phyloP scores from a whole-genome alignment of 2,797 vertebrate genomes.

The Eupleurogrammus muticus region DNA sequence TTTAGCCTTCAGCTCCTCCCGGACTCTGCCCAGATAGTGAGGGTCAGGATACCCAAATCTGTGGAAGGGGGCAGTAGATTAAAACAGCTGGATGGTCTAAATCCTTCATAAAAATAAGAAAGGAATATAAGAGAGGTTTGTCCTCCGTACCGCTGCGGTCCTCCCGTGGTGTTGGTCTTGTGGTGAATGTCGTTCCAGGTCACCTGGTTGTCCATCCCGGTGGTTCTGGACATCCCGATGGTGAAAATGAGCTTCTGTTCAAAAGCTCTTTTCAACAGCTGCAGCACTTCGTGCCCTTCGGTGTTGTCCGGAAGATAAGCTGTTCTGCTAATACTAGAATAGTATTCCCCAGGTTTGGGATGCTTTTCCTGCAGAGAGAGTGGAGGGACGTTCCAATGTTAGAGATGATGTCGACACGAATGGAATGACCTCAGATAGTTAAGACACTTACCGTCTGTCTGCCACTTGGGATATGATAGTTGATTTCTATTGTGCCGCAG shows the following conservation, averaged over 20 bases:
- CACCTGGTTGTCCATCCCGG: conserved; percentile 80
- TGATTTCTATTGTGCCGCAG: conserved; percentile 50
- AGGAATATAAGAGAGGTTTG: neutral
- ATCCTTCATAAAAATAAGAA: neutral
- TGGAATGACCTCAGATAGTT: neutral
- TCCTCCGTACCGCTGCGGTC: conserved; percentile 74
- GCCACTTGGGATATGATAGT: conserved; percentile 53
- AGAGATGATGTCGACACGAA: too few relatives aligned
- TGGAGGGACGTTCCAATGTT: rapidly evolving
- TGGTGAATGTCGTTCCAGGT: conserved; percentile 95
- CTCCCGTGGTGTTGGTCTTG: conserved; percentile 85
- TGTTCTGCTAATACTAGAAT: conserved; percentile 55
- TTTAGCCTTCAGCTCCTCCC: conserved; percentile 83
- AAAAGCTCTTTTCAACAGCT: conserved; percentile 86
- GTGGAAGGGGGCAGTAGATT: conserved; percentile 18
- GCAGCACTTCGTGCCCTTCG: conserved; percentile 86
- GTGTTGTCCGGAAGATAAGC: conserved; percentile 89
- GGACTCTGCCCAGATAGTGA: conserved; percentile 78
- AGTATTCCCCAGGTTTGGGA: conserved; percentile 85
- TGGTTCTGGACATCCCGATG: conserved; percentile 87
- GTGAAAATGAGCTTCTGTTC: conserved; percentile 91
- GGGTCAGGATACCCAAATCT: conserved; percentile 83
- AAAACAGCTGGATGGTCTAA: neutral
- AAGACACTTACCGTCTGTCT: conserved; percentile 70
- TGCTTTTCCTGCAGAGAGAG: conserved; percentile 72